Evolutionary conservation across 2,888 invertebrate genomes (phyloP), one percentile per base, ranked within the genome.

Genomic region (Lottia gigantea): DNA sequence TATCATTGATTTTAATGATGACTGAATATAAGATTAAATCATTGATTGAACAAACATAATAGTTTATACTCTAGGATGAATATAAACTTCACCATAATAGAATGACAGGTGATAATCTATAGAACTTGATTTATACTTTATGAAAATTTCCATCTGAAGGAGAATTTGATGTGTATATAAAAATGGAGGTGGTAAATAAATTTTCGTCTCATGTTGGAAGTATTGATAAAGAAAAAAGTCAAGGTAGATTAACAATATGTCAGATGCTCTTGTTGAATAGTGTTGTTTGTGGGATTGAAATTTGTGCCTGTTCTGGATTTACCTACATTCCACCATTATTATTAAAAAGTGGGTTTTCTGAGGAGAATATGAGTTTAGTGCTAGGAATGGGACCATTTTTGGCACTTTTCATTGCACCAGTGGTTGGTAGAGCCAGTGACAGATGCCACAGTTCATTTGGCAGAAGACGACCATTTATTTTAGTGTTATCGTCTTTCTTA

Each of bases 301-400:
- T 90, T 62, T 88, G 88, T 73, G 88, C 89, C 45, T 89, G 89
- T 77, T 89, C 90, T 40, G 90, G 89, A 40, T 90, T 90, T 80
- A 89, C 89, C 15, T 90, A 89, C 80, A 88, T 90, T 71, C 90
- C 90, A 4, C 90, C 90, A 3, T 84, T 90, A 82, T 76, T 90
- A 49, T 84, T 90, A 49, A 90, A 90, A 76, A 83, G 87, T 16
- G 90, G 90, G 14, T 87, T 89, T 73, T 82, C 83, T 12, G 90
- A 90, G 74, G 84, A 86, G 66, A 79, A 86, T 68, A 90, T 90
- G 88, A 89, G 88, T 66, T 83, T 89, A 62, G 82, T 90, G 7
- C 79, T 90, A 16, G 90, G 90, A 15, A 78, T 90, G 47, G 90
- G 90, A 14, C 89, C 90, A 23, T 80, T 89, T 25, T 70, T 89